Base-by-base conservation (phyloP, 2,113 vertebrate species). In the Vulpes vulpes region DNA sequence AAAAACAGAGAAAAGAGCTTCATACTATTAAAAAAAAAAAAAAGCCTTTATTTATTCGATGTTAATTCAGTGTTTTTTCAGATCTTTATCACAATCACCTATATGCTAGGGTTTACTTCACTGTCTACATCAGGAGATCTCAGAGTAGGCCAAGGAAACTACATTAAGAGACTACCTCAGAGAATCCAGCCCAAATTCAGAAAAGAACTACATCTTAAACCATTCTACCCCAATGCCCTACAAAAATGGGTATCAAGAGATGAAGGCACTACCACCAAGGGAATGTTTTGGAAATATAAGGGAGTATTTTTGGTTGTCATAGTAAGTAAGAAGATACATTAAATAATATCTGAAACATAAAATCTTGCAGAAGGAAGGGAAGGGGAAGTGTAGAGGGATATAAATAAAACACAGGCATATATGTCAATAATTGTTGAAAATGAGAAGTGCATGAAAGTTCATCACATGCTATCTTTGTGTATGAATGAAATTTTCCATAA, bases 361-460 rank as follows among this genome's bases (percentile, higher is more conserved):
- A 76, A 87, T 92, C 62, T 35, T 92, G 30, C 32, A 62, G 65
- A 20, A 14, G 43, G 17, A 11, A 57, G 65, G 25, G 27, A 84
- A 84, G 55, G n/a, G 22, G 20, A 88, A 4, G 5, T 60, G 11
- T 20, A 64, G 14, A 35, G 35, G 9, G 17, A 64, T 82, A 93
- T 53, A 85, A 43, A 84, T 67, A 92, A 85, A 95, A 92, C 35
- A 91, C 0, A 67, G n/a, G 27, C 17, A 43, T 49, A 20, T n/a
- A 71, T 71, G 67, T 32, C 88, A 81, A 93, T 73, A 69, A 84
- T 0, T 82, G 82, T 10, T 73, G 32, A 84, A 90, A 82, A 91
- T 80, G 84, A 94, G 30, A 97, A 30, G 4, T 38, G 8, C 19
- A 27, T 35, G 6, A 53, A 95, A 97, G 67, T 82, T 91, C 73